A percentile compares a stretch with the other conserved stretches of the same genome.
Conservation (phyloP, 2,888 invertebrate genomes). For the Morpho deidamia region DNA sequence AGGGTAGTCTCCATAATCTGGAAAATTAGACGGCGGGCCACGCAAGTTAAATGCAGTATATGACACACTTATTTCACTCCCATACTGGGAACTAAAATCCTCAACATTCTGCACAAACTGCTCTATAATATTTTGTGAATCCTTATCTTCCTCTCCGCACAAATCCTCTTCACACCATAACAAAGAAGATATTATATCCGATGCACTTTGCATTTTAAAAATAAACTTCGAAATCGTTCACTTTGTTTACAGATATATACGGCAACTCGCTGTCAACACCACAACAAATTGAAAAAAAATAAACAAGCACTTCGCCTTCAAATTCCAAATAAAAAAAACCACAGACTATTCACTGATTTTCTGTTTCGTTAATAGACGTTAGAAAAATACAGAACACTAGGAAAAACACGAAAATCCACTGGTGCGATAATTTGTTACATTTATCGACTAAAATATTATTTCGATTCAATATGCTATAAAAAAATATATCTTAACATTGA, state of each 20-base stretch:
- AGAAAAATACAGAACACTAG: too few relatives aligned
- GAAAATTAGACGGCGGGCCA: conserved; percentile 90
- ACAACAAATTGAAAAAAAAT: conserved; percentile 5
- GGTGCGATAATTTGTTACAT: too few relatives aligned
- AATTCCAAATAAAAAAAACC: background rate
- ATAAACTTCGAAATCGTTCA: conserved; percentile 4
- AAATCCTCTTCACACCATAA: conserved; percentile 59
- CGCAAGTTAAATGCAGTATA: conserved; percentile 92
- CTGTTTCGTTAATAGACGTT: too few relatives aligned
- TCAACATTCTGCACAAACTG: conserved; percentile 89
- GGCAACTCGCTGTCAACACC: background rate
- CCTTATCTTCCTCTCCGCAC: conserved; percentile 45
- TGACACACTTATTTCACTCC: conserved; percentile 90
- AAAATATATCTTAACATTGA: too few relatives aligned
- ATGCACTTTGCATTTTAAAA: conserved; percentile 59
- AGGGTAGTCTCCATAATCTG: conserved; percentile 94
- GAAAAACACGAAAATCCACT: too few relatives aligned
- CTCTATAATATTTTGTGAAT: conserved; percentile 75
- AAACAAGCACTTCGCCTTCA: background rate
- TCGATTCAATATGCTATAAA: too few relatives aligned
- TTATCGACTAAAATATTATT: too few relatives aligned
- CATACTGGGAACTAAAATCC: conserved; percentile 94
- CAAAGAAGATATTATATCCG: conserved; percentile 63
- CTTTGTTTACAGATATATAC: conserved; percentile 9
- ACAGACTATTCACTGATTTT: background rate